Conservation (phyloP, 2,797 vertebrate species). For the Argyrosomus regius region DNA sequence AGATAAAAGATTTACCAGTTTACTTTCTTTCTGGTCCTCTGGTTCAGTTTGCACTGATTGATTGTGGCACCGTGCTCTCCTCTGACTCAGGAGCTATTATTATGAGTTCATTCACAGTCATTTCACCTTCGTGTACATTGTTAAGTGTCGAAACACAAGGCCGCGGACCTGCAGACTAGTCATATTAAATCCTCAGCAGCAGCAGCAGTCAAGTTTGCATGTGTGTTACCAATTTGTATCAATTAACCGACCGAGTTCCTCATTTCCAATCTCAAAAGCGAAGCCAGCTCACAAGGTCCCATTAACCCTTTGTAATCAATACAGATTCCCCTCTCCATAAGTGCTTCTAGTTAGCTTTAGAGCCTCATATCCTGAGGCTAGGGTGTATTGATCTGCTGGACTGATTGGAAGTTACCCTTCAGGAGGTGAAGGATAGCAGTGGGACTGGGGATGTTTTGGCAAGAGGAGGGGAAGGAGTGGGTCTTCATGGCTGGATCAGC, state of each 20-base stretch:
- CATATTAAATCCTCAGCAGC: slow-evolving; percentile 25
- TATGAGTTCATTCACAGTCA: slow-evolving; percentile 25
- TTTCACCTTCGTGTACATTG: slow-evolving; percentile 31
- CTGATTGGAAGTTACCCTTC: slow-evolving; percentile 80
- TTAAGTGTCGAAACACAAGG: slow-evolving; percentile 29
- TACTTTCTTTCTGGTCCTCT: slow-evolving; percentile 56
- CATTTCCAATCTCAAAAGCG: slow-evolving; percentile 39
- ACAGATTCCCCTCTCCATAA: slow-evolving; percentile 72
- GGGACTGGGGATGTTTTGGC: slow-evolving; percentile 62
- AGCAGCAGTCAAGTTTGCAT: slow-evolving; percentile 8
- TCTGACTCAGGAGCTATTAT: slow-evolving; percentile 28
- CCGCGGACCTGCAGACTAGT: neutral
- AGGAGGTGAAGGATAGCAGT: slow-evolving; percentile 66
- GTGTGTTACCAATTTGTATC: slow-evolving; percentile 59
- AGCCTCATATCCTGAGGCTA: slow-evolving; percentile 71
- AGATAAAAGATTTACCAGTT: slow-evolving; percentile 72
- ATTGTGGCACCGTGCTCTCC: slow-evolving; percentile 35
- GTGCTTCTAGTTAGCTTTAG: slow-evolving; percentile 79
- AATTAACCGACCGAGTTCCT: slow-evolving; percentile 50
- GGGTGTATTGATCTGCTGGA: slow-evolving; percentile 77
- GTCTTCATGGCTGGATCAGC: slow-evolving; percentile 69
- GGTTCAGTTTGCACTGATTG: slow-evolving; percentile 53
- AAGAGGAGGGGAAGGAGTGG: slow-evolving; percentile 53
- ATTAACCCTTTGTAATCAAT: slow-evolving; percentile 81
- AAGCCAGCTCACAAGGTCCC: slow-evolving; percentile 61